Evolutionary conservation across 1,140 invertebrate genomes (phyloP), one percentile per base, ranked within the genome.

Genomic region (Bradysia coprophila): DNA sequence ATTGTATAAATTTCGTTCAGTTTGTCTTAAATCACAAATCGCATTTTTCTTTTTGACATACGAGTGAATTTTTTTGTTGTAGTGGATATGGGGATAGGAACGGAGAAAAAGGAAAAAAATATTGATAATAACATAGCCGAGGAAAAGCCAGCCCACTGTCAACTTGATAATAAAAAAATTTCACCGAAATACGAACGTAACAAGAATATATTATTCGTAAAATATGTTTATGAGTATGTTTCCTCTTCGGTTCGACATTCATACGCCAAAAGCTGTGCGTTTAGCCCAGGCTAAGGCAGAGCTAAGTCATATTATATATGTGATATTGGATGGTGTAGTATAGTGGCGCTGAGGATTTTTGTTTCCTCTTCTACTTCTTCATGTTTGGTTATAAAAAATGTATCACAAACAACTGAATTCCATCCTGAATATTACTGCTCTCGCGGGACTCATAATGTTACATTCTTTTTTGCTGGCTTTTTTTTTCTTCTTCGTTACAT

Each of bases 31-130:
- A 38, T 38, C 36, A 38, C 15, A 38, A 38, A 38, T 4, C 36
- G 36, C 36, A 38, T 38, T 38, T 38, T 38, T 38, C 36, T 38
- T 38, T 38, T 38, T 38, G 36, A 38, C 36, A 38, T 28, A 8
- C n/a, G n/a, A n/a, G n/a, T n/a, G n/a, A n/a, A n/a, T n/a, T n/a
- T n/a, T n/a, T n/a, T n/a, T n/a, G n/a, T n/a, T n/a, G n/a, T n/a
- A n/a, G n/a, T n/a, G n/a, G n/a, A n/a, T n/a, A n/a, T n/a, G n/a
- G n/a, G n/a, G n/a, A n/a, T n/a, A n/a, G n/a, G n/a, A n/a, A n/a
- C n/a, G n/a, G n/a, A n/a, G n/a, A n/a, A n/a, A n/a, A n/a, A n/a
- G n/a, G n/a, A n/a, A n/a, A n/a, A n/a, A n/a, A n/a, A n/a, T n/a
- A n/a, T n/a, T n/a, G n/a, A n/a, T n/a, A n/a, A n/a, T n/a, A n/a